Evolutionary conservation across 2,113 vertebrate genomes (phyloP).

Genomic region (Tetrax tetrax): DNA sequence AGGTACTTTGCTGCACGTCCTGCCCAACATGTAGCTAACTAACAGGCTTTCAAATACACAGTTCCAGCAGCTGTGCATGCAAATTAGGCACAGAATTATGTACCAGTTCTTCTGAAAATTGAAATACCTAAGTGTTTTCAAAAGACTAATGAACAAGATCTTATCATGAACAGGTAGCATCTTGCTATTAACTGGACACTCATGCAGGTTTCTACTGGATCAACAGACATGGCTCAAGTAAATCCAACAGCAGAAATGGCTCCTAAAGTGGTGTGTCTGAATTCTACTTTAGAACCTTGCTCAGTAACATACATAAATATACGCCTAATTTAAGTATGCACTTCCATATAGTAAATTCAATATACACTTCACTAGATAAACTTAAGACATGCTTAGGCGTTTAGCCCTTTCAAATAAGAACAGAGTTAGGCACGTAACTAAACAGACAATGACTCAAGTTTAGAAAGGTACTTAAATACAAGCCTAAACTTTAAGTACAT

Average conservation of each 20-base stretch:
- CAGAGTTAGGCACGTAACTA: neutral
- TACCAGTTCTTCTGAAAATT: neutral
- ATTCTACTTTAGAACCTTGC: neutral
- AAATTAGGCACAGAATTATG: conserved; percentile 53
- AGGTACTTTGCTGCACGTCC: neutral
- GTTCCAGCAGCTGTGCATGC: neutral
- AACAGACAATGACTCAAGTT: neutral
- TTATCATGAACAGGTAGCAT: neutral
- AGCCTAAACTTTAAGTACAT: neutral
- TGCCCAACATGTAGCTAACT: neutral
- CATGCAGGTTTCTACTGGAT: neutral
- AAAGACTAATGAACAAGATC: neutral
- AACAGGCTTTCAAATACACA: neutral
- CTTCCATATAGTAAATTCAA: neutral
- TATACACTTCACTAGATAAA: neutral
- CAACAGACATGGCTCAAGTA: neutral
- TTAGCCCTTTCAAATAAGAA: neutral
- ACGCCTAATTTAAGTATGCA: conserved; percentile 32
- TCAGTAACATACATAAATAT: neutral
- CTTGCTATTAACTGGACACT: neutral
- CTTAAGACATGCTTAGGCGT: neutral
- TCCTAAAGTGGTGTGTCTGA: neutral
- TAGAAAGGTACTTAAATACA: neutral
- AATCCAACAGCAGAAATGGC: neutral
- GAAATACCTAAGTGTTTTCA: neutral